Percentiles rank a stretch among this genome's conserved stretches.
Evolutionary conservation across 2,797 vertebrate species (phyloP).

Genomic region (Sebastes iracundus): DNA sequence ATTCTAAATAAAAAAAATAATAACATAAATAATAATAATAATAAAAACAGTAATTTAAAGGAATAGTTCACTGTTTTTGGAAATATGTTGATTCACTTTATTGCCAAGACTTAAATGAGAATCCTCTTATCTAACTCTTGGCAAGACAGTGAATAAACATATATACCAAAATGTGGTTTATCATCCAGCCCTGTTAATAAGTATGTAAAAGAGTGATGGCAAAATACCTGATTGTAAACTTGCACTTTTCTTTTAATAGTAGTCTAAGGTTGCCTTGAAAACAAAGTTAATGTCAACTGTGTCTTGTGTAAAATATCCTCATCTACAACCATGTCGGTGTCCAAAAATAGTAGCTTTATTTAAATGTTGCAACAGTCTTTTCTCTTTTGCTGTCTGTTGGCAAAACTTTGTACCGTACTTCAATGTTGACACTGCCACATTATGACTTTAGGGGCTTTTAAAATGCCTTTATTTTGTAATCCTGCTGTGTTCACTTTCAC

Average conservation of each 20-base stretch:
- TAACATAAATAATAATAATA: not conserved
- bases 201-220: not conserved
- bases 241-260: conserved; percentile 23
- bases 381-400: conserved; percentile 2
- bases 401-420: conserved; percentile 30
- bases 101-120: not conserved
- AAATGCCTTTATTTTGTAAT: conserved; percentile 19
- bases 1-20: too few species aligned
- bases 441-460: conserved; percentile 6
- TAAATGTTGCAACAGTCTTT: conserved; percentile 13
- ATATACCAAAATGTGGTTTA: not conserved
- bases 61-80: not conserved
- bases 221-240: conserved; percentile 8
- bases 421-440: conserved; percentile 57
- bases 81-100: not conserved
- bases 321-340: not conserved
- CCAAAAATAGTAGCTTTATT: not conserved
- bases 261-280: conserved; percentile 49
- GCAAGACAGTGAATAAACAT: not conserved
- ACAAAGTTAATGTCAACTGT: conserved; percentile 12
- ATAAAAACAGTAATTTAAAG: not conserved
- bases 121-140: not conserved
- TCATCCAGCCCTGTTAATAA: conserved; percentile 22
- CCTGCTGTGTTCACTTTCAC: conserved; percentile 22
- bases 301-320: conserved; percentile 10